Percentiles rank a stretch among this genome's conserved stretches.
These are phyloP conservation scores for Melozone crissalis DNA, from an alignment of 2,113 vertebrate genomes.

Conservation along the genomic window DNA sequence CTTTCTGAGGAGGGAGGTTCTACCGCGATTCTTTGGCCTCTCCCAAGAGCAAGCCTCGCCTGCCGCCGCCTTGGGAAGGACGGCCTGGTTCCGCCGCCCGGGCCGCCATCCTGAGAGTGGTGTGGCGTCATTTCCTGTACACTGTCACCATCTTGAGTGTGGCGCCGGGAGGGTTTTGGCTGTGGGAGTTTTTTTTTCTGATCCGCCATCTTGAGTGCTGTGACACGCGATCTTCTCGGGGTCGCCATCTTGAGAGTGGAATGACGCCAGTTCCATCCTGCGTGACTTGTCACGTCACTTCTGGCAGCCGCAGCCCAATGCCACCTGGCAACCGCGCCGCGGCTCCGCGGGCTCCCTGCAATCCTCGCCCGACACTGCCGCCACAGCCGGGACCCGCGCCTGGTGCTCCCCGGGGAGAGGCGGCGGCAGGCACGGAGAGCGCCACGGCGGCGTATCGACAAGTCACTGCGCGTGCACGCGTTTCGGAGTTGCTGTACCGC, in stretches of 20 bases:
- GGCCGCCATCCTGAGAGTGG: not conserved
- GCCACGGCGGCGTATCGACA: rapidly evolving
- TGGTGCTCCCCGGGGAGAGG: not conserved
- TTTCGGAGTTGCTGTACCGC: rapidly evolving
- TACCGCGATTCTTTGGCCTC: rapidly evolving
- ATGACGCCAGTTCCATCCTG: not conserved
- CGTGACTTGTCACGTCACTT: not conserved
- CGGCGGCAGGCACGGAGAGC: not conserved
- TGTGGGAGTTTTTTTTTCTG: too few species aligned
- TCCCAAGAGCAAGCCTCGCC: not conserved
- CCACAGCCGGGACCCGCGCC: not conserved
- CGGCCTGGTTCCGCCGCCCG: rapidly evolving
- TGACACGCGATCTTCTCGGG: rapidly evolving
- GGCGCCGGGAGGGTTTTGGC: rapidly evolving
- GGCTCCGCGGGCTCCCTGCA: not conserved
- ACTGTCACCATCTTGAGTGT: not conserved
- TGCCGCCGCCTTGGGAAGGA: not conserved
- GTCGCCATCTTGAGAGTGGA: not conserved
- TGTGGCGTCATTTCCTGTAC: rapidly evolving
- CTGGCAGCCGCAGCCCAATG: not conserved
- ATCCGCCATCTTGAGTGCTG: not conserved
- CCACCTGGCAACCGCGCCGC: rapidly evolving
- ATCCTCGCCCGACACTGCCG: not conserved
- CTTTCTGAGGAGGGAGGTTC: not conserved
- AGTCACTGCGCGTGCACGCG: not conserved